Conservation (phyloP, 2,797 vertebrate genomes). For the Coregonus ussuriensis region DNA sequence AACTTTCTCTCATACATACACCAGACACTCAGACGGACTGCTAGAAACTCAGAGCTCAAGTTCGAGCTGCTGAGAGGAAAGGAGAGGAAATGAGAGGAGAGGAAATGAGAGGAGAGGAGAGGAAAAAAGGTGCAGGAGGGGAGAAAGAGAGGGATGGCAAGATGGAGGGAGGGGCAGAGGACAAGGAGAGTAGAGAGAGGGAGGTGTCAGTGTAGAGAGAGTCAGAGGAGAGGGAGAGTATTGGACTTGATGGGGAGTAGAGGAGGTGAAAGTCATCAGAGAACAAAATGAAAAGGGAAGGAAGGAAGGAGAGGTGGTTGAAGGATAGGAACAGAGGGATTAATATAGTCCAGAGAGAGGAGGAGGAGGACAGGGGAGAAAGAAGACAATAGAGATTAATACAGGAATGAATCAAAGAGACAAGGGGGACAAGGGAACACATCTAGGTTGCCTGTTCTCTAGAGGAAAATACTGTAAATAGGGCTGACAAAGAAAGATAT, state of each 20-base stretch:
- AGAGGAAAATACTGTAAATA: not conserved
- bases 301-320: not conserved
- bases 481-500: not conserved
- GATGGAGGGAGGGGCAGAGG: not conserved
- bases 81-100: not conserved
- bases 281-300: not conserved
- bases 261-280: not conserved
- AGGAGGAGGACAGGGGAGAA: not conserved
- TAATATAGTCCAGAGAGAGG: too few species aligned
- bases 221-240: not conserved
- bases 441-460: not conserved
- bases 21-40: not conserved
- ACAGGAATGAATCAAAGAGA: not conserved
- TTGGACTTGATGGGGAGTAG: not conserved
- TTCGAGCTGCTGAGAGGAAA: not conserved
- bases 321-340: not conserved
- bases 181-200: too few species aligned
- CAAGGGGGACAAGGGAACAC: slow-evolving; percentile 5
- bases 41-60: slow-evolving; percentile 29
- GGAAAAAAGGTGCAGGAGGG: slow-evolving; percentile 38
- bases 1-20: slow-evolving; percentile 17
- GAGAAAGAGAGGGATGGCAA: slow-evolving; percentile 13
- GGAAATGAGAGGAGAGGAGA: not conserved
- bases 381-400: not conserved
- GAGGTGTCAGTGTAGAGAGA: not conserved